phyloP scores from a whole-genome alignment of 2,113 vertebrate genomes.

The Petrocephalus microphthalmus region DNA sequence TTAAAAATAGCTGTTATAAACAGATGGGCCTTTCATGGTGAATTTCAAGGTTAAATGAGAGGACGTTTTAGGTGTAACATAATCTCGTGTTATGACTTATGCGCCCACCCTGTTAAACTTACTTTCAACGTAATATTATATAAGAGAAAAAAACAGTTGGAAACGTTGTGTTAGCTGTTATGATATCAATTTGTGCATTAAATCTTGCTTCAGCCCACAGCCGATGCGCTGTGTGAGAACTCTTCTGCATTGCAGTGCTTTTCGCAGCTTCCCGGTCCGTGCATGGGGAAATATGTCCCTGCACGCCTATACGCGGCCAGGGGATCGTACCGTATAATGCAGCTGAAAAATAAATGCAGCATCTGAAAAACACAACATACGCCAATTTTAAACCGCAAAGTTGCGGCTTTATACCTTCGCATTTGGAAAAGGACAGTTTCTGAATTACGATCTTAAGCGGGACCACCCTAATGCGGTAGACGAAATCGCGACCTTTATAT shows the following conservation, averaged over 20 bases:
- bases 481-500: background rate
- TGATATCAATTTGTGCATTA: background rate
- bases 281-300: slow-evolving; percentile 58
- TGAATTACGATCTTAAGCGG: slow-evolving; percentile 25
- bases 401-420: background rate
- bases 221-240: slow-evolving; percentile 3
- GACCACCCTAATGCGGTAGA: slow-evolving; percentile 64
- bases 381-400: background rate
- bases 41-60: slow-evolving; percentile 23
- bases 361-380: background rate
- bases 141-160: background rate
- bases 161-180: background rate
- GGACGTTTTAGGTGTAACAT: background rate
- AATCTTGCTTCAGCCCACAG: background rate
- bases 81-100: background rate
- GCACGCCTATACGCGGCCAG: slow-evolving; percentile 15
- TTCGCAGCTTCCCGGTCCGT: slow-evolving; percentile 30
- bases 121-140: background rate
- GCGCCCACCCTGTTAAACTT: background rate
- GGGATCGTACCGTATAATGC: background rate
- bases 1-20: background rate
- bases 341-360: slow-evolving; percentile 4
- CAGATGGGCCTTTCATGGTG: background rate
- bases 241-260: slow-evolving; percentile 73
- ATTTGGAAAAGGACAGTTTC: background rate